Evolutionary conservation across 2,797 vertebrate species (phyloP), one percentile per base, ranked within the genome.

Genomic region (Betta splendens): DNA sequence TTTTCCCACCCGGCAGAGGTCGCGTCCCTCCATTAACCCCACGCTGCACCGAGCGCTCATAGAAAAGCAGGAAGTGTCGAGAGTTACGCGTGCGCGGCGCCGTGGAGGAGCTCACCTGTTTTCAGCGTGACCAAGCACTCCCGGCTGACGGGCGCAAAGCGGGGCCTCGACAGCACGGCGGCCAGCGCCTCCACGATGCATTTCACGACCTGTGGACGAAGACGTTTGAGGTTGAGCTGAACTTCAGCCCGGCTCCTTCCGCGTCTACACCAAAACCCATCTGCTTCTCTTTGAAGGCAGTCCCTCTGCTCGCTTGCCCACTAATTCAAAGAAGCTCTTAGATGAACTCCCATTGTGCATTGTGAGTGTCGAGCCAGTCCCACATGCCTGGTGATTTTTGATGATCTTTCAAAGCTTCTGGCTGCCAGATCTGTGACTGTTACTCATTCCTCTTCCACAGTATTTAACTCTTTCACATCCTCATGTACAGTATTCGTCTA

Each of bases 121-220:
- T 90, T 92, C 43, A 99, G 92, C 1, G 83, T 93, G 73, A 92
- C 90, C 69, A 95, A 87, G 75, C 97, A 99, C 72, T 95, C 92
- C 49, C 92, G 86, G 28, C 94, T 97, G 89, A 96, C 87, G 1
- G 95, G 92, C 28, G 91, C 25, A 20, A 93, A 90, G 46, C 88
- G 92, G 70, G 96, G 95, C 71, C 93, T 95, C 0, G 94, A 94
- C 12, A 99, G 85, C 0, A 94, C 94, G 31, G 96, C 93, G 0
- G 95, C 92, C 79, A 99, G 91, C 32, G 94, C 94, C 83, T 98
- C 96, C 22, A 97, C 93, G 8, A 98, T 93, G 75, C 97, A 99
- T 79, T 94, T 95, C 93, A 97, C 95, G 81, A 98, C 94, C 97
- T 98, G 85, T 16, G 23, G 13, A 71, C 22, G 42, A 10, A 78